Evolutionary conservation across 2,113 vertebrate genomes (phyloP).

Genomic region (Prunella fulvescens): DNA sequence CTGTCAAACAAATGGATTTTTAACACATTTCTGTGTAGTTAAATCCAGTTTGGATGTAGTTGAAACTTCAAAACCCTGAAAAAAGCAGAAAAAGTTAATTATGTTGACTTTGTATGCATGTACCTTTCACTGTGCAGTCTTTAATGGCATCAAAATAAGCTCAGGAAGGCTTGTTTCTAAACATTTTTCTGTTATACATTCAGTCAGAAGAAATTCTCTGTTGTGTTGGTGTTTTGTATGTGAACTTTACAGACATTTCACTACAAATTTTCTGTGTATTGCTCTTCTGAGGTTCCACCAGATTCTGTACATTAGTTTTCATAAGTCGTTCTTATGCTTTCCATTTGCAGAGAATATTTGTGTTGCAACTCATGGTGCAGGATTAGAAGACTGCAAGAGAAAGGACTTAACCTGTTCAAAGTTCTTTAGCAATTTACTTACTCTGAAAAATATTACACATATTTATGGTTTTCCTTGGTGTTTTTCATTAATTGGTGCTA

Average conservation of each 20-base stretch:
- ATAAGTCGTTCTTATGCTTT: not conserved
- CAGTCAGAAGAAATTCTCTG: not conserved
- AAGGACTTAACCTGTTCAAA: not conserved
- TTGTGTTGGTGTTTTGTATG: not conserved
- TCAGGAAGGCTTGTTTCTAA: not conserved
- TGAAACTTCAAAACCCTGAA: not conserved
- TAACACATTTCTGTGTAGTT: not conserved
- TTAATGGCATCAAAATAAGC: not conserved
- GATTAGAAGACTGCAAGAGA: not conserved
- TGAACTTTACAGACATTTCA: not conserved
- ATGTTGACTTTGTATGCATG: not conserved
- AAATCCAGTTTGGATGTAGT: not conserved
- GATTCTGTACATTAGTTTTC: not conserved
- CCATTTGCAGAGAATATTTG: not conserved
- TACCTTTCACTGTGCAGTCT: not conserved
- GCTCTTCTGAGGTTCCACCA: not conserved
- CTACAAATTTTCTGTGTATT: not conserved
- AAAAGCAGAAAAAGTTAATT: not conserved
- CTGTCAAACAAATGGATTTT: slow-evolving; percentile 33
- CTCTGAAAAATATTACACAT: not conserved
- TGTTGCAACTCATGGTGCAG: not conserved
- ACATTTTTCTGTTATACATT: not conserved
- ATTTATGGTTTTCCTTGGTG: not conserved
- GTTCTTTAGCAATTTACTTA: not conserved
- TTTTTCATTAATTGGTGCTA: not conserved